Base-by-base conservation (phyloP, 2,113 vertebrate genomes). In the Ceuthmochares aereus region DNA sequence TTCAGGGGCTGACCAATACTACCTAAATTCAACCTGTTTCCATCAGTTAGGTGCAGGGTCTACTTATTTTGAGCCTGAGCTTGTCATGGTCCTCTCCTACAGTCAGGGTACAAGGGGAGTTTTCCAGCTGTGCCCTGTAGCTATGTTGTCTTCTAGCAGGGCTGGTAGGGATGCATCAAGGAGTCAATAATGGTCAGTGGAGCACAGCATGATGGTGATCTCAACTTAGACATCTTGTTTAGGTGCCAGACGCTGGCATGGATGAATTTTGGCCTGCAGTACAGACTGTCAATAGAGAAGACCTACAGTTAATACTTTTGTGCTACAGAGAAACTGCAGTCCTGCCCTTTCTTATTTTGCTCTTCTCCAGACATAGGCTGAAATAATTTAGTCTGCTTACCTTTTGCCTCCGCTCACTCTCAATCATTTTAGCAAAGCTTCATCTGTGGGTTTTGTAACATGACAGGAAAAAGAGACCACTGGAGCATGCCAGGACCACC, bases 161-260 rank as follows among this genome's bases (percentile, higher is more conserved):
- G 36, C 14, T 76, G 36, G 40, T 60, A 60, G 40, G 63, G 58
- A 36, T 30, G 19, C 25, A 30, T n/a, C 59, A 77, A 40, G 32
- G 37, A 81, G 26, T 14, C 2, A 3, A n/a, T 18, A 3, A n/a
- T 18, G 14, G 68, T 34, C 63, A 56, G 0, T 8, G 32, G 29
- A 73, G 43, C 40, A 74, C 29, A 60, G 8, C 9, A 4, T 22
- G 25, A 80, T 0, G 2, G 26, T 73, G 34, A 73, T 56, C 32
- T 64, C 64, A 69, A 12, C 25, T 69, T 77, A 16, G n/a, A 59
- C 12, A 26, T 68, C 25, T 79, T 64, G 14, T 34, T 87, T 64
- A 42, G 49, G 8, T 70, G 15, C 55, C 51, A 47, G 37, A 84
- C 37, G 58, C 37, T 77, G 81, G 32, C 9, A 11, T 47, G 26